A percentile compares a stretch with the other conserved stretches of the same genome.
phyloP scores from a whole-genome alignment of 2,797 vertebrate genomes.

The Cuculus canorus region DNA sequence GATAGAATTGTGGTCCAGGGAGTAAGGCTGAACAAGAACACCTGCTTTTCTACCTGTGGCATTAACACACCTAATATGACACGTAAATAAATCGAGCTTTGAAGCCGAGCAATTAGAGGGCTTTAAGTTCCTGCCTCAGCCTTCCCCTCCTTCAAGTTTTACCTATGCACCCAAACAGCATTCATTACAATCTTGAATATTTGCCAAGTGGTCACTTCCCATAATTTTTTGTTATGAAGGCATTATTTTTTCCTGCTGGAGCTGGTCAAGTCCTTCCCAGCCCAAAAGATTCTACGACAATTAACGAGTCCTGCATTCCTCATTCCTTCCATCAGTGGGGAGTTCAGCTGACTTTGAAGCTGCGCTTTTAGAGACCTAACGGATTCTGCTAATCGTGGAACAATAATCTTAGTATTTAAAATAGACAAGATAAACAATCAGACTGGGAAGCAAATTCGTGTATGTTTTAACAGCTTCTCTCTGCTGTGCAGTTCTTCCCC shows the following conservation, averaged over 20 bases:
- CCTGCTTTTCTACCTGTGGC: not conserved
- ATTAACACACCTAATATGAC: not conserved
- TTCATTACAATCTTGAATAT: not conserved
- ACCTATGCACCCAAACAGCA: not conserved
- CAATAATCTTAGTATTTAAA: not conserved
- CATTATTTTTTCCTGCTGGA: not conserved
- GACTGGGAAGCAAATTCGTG: not conserved
- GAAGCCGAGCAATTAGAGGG: not conserved
- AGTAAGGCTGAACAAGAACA: not conserved
- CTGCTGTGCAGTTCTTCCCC: not conserved
- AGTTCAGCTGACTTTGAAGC: not conserved
- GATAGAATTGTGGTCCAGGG: not conserved
- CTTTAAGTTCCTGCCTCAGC: not conserved
- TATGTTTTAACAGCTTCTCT: not conserved
- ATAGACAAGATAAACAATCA: not conserved
- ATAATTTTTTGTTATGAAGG: not conserved
- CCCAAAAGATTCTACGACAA: no score
- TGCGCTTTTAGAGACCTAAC: not conserved
- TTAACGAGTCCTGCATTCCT: not conserved
- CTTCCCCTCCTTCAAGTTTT: not conserved
- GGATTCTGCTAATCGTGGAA: not conserved
- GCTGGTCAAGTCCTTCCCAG: no score
- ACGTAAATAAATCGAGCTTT: not conserved
- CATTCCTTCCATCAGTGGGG: not conserved
- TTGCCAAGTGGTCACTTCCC: not conserved